Conservation (phyloP, 2,888 invertebrate species). For the Xestia sexstrigata region DNA sequence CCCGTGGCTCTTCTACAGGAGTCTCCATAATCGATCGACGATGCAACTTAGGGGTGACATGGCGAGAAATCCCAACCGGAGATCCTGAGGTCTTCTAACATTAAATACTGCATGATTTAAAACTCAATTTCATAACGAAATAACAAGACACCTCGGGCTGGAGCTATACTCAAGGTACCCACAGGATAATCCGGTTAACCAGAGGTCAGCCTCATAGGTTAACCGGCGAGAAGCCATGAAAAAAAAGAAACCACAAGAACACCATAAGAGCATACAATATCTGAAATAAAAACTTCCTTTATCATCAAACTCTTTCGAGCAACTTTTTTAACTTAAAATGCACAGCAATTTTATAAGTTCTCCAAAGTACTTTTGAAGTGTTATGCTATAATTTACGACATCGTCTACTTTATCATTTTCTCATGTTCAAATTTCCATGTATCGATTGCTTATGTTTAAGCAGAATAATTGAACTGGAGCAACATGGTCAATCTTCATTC, state of each 20-base stretch:
- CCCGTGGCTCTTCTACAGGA: background rate
- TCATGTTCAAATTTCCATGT: background rate
- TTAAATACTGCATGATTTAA: background rate
- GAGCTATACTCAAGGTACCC: too few relatives aligned
- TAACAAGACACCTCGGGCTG: background rate
- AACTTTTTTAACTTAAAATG: constrained; percentile 15
- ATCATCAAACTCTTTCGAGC: constrained; percentile 33
- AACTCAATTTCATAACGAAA: background rate
- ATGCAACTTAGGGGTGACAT: background rate
- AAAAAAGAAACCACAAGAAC: background rate
- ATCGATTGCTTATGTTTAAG: background rate
- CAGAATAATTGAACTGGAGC: background rate
- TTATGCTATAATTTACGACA: constrained; percentile 32
- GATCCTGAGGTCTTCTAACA: background rate
- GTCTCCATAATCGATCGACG: background rate
- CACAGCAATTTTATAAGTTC: constrained; percentile 26
- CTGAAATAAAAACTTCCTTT: background rate
- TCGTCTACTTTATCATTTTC: constrained; percentile 1
- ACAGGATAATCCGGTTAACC: too few relatives aligned
- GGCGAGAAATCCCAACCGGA: background rate
- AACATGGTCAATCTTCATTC: background rate
- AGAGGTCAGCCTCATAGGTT: too few relatives aligned
- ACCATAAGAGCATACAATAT: background rate
- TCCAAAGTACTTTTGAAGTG: constrained; percentile 22
- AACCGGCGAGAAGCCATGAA: too few relatives aligned